Percentiles rank a stretch among this genome's conserved stretches.
Conservation (phyloP, 1,140 invertebrate genomes). For the Uloborus diversus region DNA sequence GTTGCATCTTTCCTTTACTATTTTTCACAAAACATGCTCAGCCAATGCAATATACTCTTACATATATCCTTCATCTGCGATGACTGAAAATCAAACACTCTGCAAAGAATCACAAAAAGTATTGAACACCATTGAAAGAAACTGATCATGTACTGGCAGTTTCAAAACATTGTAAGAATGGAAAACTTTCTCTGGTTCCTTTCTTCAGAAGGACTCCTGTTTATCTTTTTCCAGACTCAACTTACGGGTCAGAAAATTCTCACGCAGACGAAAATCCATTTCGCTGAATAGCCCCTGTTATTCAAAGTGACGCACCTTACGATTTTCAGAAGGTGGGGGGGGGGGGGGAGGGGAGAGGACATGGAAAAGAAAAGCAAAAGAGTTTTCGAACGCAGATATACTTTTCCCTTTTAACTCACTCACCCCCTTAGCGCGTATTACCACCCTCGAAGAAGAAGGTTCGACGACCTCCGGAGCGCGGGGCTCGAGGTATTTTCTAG, state of each 20-base stretch:
- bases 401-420: not conserved
- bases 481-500: conserved; percentile 2
- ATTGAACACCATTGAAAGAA: not conserved
- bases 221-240: not conserved
- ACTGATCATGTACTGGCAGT: not conserved
- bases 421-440: not conserved
- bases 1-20: too few relatives aligned
- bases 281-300: too few relatives aligned
- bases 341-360: not conserved
- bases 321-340: not conserved
- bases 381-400: not conserved
- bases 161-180: not conserved
- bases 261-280: conserved; percentile 3
- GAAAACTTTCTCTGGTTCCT: not conserved
- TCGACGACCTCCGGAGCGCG: conserved; percentile 21
- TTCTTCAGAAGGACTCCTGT: not conserved
- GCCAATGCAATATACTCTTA: too few relatives aligned
- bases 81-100: too few relatives aligned
- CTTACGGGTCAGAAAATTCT: conserved; percentile 30
- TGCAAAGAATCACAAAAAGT: too few relatives aligned
- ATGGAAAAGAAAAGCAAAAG: not conserved
- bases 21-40: too few relatives aligned
- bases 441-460: conserved; percentile 8
- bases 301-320: not conserved
- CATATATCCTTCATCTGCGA: too few relatives aligned